Evolutionary conservation across 2,113 vertebrate species (phyloP), one percentile per base, ranked within the genome.

Genomic region (Oophaga pumilio): DNA sequence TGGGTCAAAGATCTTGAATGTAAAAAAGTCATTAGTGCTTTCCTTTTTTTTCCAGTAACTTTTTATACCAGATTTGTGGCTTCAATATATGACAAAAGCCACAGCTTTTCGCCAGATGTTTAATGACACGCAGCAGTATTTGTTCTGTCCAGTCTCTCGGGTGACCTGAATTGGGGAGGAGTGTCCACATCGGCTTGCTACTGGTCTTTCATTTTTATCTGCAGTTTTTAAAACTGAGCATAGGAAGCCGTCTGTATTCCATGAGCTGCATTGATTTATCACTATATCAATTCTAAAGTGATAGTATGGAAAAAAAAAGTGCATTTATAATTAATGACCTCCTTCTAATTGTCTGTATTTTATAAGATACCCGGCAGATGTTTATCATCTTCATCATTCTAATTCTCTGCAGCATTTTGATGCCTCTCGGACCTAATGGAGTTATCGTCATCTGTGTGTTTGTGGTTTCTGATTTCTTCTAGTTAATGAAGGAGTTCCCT

Each of bases 401-500:
- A 71, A 28, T 13, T 56, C 24, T 5, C 28, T 56, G 17, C 17
- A 15, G 2, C 26, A 69, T 83, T 8, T 2, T 2, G 18, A 28
- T 26, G 43, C 33, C 15, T 24, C 57, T 81, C 6, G 68, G 18
- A 15, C 64, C 64, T 56, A 52, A 43, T 52, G n/a, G 28, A 68
- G 20, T 64, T 15, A 50, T 68, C 13, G 12, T 66, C 80, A 52
- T 56, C 20, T 52, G 6, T 62, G 11, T 56, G 53, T 60, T 22
- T 56, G 43, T 50, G 53, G 0, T 82, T 8, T 68, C 68, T 69
- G 52, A 28, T 71, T 84, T 59, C 33, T 95, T 96, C 91, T 93
- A 99, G 98, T 92, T 99, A 95, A 99, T 99, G 98, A 99, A 99
- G 94, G 98, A 99, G 93, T 99, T 99, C 92, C 98, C 98, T 92